Conservation (phyloP, 2,113 vertebrate species). For the Paramormyrops kingsleyae region DNA sequence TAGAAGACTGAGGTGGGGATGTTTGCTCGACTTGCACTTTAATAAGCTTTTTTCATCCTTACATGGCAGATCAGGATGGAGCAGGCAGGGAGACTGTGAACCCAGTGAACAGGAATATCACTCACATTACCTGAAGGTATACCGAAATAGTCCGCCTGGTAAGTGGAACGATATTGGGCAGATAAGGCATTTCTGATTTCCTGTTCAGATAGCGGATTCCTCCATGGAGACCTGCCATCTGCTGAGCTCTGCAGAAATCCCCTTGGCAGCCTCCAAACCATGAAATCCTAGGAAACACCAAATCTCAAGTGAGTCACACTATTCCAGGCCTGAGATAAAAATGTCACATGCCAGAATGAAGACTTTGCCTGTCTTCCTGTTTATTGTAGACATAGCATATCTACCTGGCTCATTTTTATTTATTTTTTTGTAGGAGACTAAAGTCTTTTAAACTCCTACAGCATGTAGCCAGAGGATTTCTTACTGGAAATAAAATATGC, state of each 20-base stretch:
- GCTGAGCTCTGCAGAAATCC: conserved; percentile 20
- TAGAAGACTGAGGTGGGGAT: neutral
- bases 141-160: conserved; percentile 62
- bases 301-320: neutral
- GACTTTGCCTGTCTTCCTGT: neutral
- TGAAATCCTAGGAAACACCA: conserved; percentile 33
- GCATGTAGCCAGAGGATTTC: neutral
- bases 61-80: neutral
- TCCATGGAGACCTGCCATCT: conserved; percentile 36
- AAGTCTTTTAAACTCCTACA: neutral
- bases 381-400: neutral
- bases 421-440: neutral
- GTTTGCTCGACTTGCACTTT: neutral
- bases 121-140: conserved; percentile 50
- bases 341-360: neutral
- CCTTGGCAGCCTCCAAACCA: conserved; percentile 56
- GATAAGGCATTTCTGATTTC: conserved; percentile 47
- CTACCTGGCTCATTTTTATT: neutral
- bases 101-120: neutral
- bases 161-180: conserved; percentile 61
- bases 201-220: conserved; percentile 37
- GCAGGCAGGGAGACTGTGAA: neutral
- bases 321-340: neutral
- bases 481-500: neutral
- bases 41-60: neutral